Conservation (phyloP, 2,113 vertebrate genomes). For the Zeus faber region DNA sequence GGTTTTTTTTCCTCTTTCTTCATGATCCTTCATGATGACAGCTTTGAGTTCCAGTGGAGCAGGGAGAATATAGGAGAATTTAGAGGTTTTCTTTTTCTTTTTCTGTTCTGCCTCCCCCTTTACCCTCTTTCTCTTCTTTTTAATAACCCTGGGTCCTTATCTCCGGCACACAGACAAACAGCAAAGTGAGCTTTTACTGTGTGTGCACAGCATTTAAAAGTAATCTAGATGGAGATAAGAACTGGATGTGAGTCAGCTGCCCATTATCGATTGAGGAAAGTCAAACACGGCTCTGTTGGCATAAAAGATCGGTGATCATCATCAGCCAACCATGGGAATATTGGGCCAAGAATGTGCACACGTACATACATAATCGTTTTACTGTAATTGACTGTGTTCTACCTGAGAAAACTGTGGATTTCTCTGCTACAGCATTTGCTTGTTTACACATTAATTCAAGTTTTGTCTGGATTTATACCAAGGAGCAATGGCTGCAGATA, state of each 20-base stretch:
- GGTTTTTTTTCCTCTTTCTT: not conserved
- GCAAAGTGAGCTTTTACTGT: constrained; percentile 18
- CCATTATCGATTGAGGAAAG: constrained; percentile 43
- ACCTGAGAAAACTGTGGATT: too few relatives aligned
- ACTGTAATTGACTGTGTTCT: too few relatives aligned
- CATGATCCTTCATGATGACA: constrained; percentile 18
- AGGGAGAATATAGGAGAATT: too few relatives aligned
- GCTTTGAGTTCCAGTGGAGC: constrained; percentile 7
- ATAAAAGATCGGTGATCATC: constrained; percentile 35
- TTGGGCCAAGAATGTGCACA: too few relatives aligned
- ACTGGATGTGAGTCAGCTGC: not conserved
- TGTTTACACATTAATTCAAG: too few relatives aligned
- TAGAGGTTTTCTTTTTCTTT: not conserved
- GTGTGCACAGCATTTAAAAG: constrained; percentile 57
- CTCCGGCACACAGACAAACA: constrained; percentile 17
- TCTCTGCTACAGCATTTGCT: too few relatives aligned
- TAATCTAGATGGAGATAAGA: constrained; percentile 52
- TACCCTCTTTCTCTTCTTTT: not conserved
- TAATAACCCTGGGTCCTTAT: constrained; percentile 2
- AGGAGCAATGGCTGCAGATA: too few relatives aligned
- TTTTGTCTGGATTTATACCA: too few relatives aligned
- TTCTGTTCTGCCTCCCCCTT: not conserved
- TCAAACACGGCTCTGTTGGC: constrained; percentile 49
- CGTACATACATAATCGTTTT: too few relatives aligned
- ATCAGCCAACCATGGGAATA: too few relatives aligned